Evolutionary conservation across 2,113 vertebrate genomes (phyloP), one percentile per base, ranked within the genome.

Genomic region (Sander vitreus): DNA sequence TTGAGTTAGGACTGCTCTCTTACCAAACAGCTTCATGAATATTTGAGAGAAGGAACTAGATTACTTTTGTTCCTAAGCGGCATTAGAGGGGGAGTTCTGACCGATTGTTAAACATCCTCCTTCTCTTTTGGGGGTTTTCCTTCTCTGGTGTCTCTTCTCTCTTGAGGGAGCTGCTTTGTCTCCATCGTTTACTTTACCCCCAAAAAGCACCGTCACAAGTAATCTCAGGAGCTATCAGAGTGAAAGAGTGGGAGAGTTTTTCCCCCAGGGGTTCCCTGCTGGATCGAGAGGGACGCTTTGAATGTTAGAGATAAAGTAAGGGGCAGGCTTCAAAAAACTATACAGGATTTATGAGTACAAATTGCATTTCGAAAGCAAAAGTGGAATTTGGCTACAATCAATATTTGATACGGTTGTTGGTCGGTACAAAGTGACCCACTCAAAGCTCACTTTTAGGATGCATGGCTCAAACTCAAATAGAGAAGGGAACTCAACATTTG

Each of bases 1-100:
- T 63, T 79, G 58, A 74, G 25, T 74, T 71, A 27, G 54, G 54
- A 25, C 64, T 15, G 33, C 59, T 72, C 80, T 64, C 57, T 50
- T 39, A 47, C 75, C 72, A 73, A 85, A 87, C 60, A 50, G 63
- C 72, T 14, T 89, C 63, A 79, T 84, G 69, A 88, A 85, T 90
- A 85, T 89, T 85, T 92, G 21, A 88, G n/a, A 45, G 30, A 25
- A 67, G 33, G 55, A 80, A 63, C 27, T 43, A 13, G 13, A 70
- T 85, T 58, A 58, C n/a, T 80, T 63, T 58, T 51, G 58, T 69
- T 62, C 43, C 64, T 11, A 12, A 43, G 70, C 5, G 12, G 10
- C 25, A 8, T 68, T 54, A 0, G 10, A 66, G 14, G 23, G 25
- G 3, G 2, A 25, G 2, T 79, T 78, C 53, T 33, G 70, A 51